Conservation (phyloP, 92 coral and sea anemone species). For the Micromussa lordhowensis region DNA sequence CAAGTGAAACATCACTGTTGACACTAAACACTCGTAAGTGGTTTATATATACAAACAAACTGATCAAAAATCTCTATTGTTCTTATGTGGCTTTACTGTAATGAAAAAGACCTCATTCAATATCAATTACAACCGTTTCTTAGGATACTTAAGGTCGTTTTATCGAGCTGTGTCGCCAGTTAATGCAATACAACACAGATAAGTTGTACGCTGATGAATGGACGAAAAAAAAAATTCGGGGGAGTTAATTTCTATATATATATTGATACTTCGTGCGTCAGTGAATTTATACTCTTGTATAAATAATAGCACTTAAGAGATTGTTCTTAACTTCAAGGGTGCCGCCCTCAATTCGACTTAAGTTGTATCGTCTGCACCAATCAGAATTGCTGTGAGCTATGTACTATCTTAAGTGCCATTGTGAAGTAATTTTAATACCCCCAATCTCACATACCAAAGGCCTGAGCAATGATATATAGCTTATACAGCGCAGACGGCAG, state of each 20-base stretch:
- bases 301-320: slow-evolving; percentile 38
- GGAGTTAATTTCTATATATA: background rate
- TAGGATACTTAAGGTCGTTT: slow-evolving; percentile 37
- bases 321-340: slow-evolving; percentile 19
- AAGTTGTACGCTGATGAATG: too few relatives aligned
- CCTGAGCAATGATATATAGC: slow-evolving; percentile 11
- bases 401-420: slow-evolving; percentile 8
- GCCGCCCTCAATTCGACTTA: slow-evolving; percentile 32
- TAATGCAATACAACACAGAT: too few relatives aligned
- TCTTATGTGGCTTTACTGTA: slow-evolving; percentile 17
- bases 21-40: slow-evolving; percentile 45
- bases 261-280: slow-evolving; percentile 27
- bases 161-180: slow-evolving; percentile 7
- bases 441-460: slow-evolving; percentile 33
- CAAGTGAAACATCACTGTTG: slow-evolving; percentile 30
- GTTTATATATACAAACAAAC: slow-evolving; percentile 59
- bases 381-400: slow-evolving; percentile 4
- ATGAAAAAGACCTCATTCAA: slow-evolving; percentile 49
- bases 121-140: slow-evolving; percentile 51
- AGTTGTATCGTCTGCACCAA: slow-evolving; percentile 25
- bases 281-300: background rate
- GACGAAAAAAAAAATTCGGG: background rate
- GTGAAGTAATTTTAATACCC: slow-evolving; percentile 38
- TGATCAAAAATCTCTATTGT: slow-evolving; percentile 48
- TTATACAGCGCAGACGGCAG: slow-evolving; percentile 18